Evolutionary conservation across 2,797 vertebrate genomes (phyloP).

Genomic region (Propithecus perrieri): DNA sequence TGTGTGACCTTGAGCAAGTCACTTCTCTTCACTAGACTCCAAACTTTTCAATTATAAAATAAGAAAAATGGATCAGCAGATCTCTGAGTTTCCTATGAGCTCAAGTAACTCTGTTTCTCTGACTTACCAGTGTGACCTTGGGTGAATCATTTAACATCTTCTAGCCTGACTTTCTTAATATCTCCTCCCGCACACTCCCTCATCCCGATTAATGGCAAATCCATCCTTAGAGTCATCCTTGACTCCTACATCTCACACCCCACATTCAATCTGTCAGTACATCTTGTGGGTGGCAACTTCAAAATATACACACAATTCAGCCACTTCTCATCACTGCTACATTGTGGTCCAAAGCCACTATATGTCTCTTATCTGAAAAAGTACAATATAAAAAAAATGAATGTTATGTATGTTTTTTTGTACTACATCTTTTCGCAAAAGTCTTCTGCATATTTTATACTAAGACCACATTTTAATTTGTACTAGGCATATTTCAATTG

Average conservation of each 20-base stretch:
- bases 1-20: background rate
- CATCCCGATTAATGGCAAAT: constrained; percentile 11
- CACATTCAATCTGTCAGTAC: background rate
- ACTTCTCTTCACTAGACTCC: background rate
- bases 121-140: background rate
- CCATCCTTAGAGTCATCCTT: background rate
- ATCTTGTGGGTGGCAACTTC: background rate
- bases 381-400: background rate
- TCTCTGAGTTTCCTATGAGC: background rate
- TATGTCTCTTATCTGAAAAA: background rate
- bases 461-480: background rate
- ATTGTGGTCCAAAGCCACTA: background rate
- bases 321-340: background rate
- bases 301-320: background rate
- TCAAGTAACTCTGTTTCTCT: background rate
- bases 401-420: background rate
- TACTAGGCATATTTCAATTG: background rate
- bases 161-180: background rate
- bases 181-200: background rate
- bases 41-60: background rate
- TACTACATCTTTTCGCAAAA: background rate
- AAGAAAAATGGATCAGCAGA: background rate
- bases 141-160: constrained; percentile 11
- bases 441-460: background rate
- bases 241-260: background rate